These are phyloP conservation scores for Tychaedon coryphoeus DNA, from an alignment of 2,113 vertebrate species.

Conservation along the genomic window DNA sequence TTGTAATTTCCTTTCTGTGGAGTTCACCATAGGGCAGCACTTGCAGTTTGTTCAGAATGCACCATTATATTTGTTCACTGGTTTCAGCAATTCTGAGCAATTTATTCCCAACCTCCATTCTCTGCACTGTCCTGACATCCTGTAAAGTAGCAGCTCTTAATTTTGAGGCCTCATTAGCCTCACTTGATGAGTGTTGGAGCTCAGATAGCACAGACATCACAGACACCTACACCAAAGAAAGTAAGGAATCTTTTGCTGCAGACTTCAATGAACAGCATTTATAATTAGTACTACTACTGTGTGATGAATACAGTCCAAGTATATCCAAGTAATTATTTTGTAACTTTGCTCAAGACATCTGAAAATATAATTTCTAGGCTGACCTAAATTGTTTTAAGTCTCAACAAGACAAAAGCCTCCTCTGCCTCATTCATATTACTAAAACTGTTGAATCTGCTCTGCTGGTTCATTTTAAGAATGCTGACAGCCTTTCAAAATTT, in stretches of 20 bases:
- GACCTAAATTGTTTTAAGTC: background rate
- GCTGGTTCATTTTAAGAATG: background rate
- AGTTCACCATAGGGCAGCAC: background rate
- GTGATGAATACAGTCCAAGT: background rate
- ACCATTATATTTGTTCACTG: background rate
- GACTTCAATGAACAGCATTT: background rate
- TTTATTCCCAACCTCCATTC: background rate
- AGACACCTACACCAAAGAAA: background rate
- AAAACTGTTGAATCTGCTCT: background rate
- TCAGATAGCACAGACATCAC: background rate
- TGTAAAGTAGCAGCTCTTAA: background rate
- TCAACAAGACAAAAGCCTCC: background rate
- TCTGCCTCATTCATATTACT: background rate
- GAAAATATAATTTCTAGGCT: background rate
- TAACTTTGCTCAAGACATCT: background rate
- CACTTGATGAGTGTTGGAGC: background rate
- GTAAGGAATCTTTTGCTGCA: background rate
- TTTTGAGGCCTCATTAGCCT: constrained; percentile 18
- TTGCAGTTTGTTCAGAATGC: background rate
- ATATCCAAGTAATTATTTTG: background rate
- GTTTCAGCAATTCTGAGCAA: background rate
- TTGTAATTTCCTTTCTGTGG: background rate
- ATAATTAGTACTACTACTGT: background rate
- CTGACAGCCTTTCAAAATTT: background rate
- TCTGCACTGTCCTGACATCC: background rate